Evolutionary conservation across 1,140 invertebrate genomes (phyloP).

Genomic region (Arion vulgaris): DNA sequence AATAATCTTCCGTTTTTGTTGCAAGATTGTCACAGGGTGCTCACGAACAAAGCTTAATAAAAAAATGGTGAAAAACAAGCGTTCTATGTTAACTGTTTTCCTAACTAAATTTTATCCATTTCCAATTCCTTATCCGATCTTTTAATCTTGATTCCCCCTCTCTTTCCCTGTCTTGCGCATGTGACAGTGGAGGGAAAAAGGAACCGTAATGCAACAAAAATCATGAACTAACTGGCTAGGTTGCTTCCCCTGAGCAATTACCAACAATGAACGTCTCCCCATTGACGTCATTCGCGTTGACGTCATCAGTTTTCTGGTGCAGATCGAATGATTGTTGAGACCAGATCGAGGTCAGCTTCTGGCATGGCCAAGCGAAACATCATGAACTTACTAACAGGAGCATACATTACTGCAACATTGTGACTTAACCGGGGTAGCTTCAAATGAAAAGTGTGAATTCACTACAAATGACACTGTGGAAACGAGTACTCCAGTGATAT

Average conservation of each 20-base stretch:
- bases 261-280: slow-evolving; percentile 15
- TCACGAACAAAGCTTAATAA: too few species aligned
- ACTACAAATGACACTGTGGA: too few species aligned
- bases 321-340: slow-evolving; percentile 25
- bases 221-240: background rate
- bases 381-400: background rate
- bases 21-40: too few species aligned
- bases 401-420: background rate
- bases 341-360: slow-evolving; percentile 12
- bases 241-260: slow-evolving; percentile 34
- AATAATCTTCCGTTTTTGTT: too few species aligned
- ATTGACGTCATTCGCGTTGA: slow-evolving; percentile 23
- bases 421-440: background rate
- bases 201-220: background rate
- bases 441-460: too few species aligned
- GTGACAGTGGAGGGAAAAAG: background rate
- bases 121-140: background rate
- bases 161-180: background rate
- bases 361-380: background rate
- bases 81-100: background rate
- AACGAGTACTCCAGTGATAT: too few species aligned
- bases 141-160: background rate
- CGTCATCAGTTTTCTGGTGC: slow-evolving; percentile 30
- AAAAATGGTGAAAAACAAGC: too few species aligned
- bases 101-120: background rate